These are phyloP conservation scores for Catharus fuscescens DNA, from an alignment of 2,113 vertebrate species.

Conservation along the genomic window DNA sequence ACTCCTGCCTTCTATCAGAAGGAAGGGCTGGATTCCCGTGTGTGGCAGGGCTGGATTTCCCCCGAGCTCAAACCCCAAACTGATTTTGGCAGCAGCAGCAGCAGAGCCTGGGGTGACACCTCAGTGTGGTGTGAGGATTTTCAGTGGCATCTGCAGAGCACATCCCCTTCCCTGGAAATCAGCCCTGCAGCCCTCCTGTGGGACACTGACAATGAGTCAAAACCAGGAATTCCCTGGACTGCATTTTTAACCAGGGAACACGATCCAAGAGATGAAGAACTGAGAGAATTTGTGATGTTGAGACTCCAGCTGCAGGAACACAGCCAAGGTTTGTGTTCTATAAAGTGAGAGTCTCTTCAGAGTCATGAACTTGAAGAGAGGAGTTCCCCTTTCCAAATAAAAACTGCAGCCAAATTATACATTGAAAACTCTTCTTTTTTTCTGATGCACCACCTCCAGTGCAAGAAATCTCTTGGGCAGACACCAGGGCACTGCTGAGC, in stretches of 20 bases:
- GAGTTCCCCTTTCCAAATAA: background rate
- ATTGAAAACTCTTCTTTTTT: background rate
- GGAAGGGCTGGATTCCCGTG: background rate
- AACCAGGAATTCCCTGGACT: background rate
- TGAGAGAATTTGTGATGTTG: background rate
- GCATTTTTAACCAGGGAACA: background rate
- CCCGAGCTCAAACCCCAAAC: background rate
- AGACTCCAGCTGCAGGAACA: background rate
- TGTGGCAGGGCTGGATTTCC: background rate
- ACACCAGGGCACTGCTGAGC: background rate
- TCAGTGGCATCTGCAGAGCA: background rate
- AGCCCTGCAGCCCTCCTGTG: background rate
- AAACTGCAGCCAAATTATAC: background rate
- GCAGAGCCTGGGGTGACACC: fast-evolving
- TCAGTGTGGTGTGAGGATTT: fast-evolving
- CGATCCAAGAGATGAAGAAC: background rate
- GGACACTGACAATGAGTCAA: background rate
- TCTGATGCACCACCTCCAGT: fast-evolving
- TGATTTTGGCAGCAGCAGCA: background rate
- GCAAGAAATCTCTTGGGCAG: background rate
- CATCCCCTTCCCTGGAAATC: background rate
- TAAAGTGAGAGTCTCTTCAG: background rate
- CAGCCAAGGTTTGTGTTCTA: background rate
- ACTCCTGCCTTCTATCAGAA: fast-evolving
- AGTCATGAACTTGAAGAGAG: background rate